phyloP scores from a whole-genome alignment of 2,888 invertebrate species.

The Gandaritis pyraliata region DNA sequence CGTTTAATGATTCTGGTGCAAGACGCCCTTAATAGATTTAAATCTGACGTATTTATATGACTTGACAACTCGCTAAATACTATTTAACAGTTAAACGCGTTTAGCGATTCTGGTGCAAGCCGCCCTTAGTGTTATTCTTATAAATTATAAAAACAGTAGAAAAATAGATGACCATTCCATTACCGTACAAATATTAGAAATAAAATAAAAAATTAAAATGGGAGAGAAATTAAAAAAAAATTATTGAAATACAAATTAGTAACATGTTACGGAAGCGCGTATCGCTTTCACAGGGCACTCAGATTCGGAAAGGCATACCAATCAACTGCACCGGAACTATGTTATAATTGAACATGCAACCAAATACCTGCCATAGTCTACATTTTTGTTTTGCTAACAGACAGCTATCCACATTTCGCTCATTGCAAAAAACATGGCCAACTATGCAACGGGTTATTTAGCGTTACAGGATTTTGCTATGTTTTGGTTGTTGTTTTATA shows the following conservation, averaged over 20 bases:
- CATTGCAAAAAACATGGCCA: constrained; percentile 24
- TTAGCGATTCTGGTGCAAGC: too few relatives aligned
- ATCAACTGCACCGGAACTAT: constrained; percentile 36
- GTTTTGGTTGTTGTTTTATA: constrained; percentile 13
- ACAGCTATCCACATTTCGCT: constrained; percentile 28
- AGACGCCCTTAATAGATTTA: too few relatives aligned
- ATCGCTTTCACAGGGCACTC: constrained; percentile 30
- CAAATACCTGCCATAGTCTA: constrained; percentile 38
- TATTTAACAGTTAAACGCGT: too few relatives aligned
- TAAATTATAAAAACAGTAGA: too few relatives aligned
- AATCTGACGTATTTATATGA: too few relatives aligned
- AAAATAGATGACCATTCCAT: too few relatives aligned
- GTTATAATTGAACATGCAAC: constrained; percentile 40
- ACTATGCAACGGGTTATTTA: constrained; percentile 27
- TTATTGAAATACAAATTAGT: neutral
- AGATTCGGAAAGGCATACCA: constrained; percentile 36
- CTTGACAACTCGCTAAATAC: too few relatives aligned
- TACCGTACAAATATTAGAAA: too few relatives aligned
- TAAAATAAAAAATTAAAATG: neutral
- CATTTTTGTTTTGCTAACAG: constrained; percentile 36
- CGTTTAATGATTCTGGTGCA: too few relatives aligned
- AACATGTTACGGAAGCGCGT: constrained; percentile 26
- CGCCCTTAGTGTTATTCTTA: too few relatives aligned
- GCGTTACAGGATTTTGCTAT: constrained; percentile 23
- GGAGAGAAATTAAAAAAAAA: too few relatives aligned